phyloP scores from a whole-genome alignment of 1,140 invertebrate genomes.

The Episyrphus balteatus region DNA sequence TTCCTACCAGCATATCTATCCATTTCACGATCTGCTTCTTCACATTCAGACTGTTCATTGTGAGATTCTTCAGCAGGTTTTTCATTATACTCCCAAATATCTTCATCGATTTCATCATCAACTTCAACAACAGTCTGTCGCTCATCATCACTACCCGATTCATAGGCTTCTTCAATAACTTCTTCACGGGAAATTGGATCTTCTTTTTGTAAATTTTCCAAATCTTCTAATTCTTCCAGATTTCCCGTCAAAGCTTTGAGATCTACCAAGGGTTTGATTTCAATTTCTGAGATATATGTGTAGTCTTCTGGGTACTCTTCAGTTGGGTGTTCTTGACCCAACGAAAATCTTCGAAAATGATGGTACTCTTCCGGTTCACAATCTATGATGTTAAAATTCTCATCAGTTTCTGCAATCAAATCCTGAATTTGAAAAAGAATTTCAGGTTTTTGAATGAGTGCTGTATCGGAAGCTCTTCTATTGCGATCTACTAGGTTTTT shows the following conservation, averaged over 20 bases:
- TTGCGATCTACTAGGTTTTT: slow-evolving; percentile 28
- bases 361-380: slow-evolving; percentile 32
- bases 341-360: slow-evolving; percentile 27
- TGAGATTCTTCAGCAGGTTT: slow-evolving; percentile 31
- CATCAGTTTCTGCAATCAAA: slow-evolving; percentile 8
- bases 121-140: slow-evolving; percentile 31
- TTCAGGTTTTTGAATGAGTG: slow-evolving; percentile 15
- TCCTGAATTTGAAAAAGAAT: slow-evolving; percentile 6
- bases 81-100: slow-evolving; percentile 31
- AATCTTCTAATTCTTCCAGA: no score
- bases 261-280: slow-evolving; percentile 22
- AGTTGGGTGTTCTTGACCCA: slow-evolving; percentile 27
- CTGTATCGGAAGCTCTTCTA: slow-evolving; percentile 27
- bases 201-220: no score
- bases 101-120: slow-evolving; percentile 31
- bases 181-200: no score
- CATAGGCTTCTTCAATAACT: slow-evolving; percentile 5
- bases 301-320: slow-evolving; percentile 33
- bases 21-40: slow-evolving; percentile 29
- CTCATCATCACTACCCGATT: slow-evolving; percentile 29
- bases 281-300: slow-evolving; percentile 27
- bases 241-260: slow-evolving; percentile 20
- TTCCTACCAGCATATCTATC: slow-evolving; percentile 27
- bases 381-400: neutral
- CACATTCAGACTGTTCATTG: slow-evolving; percentile 31